These are phyloP conservation scores for Alfaro cultratus DNA, from an alignment of 2,797 vertebrate species.

Conservation along the genomic window DNA sequence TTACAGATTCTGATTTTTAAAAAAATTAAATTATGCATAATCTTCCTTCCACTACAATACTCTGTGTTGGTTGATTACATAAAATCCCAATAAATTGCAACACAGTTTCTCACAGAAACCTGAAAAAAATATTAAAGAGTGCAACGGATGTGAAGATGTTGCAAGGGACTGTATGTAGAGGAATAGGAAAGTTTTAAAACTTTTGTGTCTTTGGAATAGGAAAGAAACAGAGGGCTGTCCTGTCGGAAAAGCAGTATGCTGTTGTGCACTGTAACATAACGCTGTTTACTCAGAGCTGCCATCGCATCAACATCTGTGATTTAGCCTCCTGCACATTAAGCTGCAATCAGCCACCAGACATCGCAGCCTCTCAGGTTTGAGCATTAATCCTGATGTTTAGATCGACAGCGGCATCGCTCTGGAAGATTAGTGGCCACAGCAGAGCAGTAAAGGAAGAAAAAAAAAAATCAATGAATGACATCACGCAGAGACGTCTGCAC, in stretches of 20 bases:
- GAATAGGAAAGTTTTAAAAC: background rate
- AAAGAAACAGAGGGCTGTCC: background rate
- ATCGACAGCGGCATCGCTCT: conserved; percentile 58
- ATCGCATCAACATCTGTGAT: conserved; percentile 8
- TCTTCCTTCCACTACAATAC: background rate
- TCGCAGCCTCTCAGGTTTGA: conserved; percentile 35
- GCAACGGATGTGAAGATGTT: background rate
- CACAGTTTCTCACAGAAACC: background rate
- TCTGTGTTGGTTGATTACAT: background rate
- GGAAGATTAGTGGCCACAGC: conserved; percentile 58
- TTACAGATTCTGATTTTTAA: background rate
- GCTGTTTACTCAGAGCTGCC: background rate
- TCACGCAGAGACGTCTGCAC: conserved; percentile 51
- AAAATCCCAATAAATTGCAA: background rate
- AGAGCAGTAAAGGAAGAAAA: conserved; percentile 24
- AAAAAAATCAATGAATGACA: conserved; percentile 70
- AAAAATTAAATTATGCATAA: background rate
- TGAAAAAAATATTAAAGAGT: background rate
- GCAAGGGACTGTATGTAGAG: background rate
- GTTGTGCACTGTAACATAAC: background rate
- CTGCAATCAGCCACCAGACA: conserved; percentile 42
- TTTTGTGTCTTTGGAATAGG: background rate
- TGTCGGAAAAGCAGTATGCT: background rate
- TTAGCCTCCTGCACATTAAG: conserved; percentile 30
- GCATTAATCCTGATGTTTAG: conserved; percentile 49